Evolutionary conservation across 2,888 invertebrate species (phyloP).

Genomic region (Ecliptopera silaceata): DNA sequence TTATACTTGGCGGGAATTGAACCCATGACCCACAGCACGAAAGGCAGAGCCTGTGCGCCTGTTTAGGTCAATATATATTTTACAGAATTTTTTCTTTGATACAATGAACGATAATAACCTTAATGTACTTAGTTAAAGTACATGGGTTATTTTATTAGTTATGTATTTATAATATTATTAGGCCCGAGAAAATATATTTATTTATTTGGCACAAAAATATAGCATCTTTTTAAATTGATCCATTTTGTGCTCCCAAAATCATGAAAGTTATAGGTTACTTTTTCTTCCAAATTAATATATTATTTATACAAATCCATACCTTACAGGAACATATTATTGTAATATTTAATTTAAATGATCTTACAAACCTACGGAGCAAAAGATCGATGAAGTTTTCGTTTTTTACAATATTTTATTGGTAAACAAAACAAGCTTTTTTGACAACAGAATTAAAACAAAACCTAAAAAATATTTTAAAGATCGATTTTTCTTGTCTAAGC

Average conservation of each 20-base stretch:
- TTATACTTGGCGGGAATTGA: too few species aligned
- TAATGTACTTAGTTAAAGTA: too few species aligned
- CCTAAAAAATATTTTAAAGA: background rate
- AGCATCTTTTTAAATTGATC: constrained; percentile 50
- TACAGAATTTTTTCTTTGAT: too few species aligned
- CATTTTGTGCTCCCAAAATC: constrained; percentile 66
- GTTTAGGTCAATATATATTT: too few species aligned
- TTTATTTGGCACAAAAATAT: constrained; percentile 53
- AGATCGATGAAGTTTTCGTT: constrained; percentile 8
- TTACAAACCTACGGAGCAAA: background rate
- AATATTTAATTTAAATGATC: constrained; percentile 16
- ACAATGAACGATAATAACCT: too few species aligned
- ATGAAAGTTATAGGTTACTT: constrained; percentile 31
- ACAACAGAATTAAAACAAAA: too few species aligned
- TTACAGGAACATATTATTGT: constrained; percentile 65
- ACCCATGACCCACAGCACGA: too few species aligned
- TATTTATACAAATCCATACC: constrained; percentile 75
- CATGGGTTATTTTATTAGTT: too few species aligned
- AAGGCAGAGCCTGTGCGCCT: too few species aligned
- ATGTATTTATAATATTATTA: background rate
- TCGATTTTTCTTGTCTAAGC: constrained; percentile 50
- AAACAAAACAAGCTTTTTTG: too few species aligned
- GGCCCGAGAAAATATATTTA: constrained; percentile 6
- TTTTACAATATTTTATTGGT: too few species aligned
- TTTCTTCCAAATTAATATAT: constrained; percentile 9